Conservation (phyloP, 2,888 invertebrate species). For the Pteria penguin region DNA sequence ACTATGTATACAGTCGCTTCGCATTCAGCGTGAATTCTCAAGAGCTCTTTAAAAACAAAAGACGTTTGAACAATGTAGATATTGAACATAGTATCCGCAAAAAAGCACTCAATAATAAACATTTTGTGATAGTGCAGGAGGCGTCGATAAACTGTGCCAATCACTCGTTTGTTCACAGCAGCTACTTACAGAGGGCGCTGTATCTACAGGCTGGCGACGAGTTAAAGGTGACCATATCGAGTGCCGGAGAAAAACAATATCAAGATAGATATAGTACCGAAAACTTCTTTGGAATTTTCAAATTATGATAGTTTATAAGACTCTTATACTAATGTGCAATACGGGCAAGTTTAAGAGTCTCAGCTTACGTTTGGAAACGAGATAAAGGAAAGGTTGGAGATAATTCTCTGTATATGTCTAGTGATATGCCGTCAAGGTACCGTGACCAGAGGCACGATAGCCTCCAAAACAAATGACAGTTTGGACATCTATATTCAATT, state of each 20-base stretch:
- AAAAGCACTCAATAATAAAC: neutral
- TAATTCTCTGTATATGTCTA: too few relatives aligned
- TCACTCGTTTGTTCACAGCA: constrained; percentile 12
- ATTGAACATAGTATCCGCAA: constrained; percentile 13
- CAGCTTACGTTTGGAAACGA: too few relatives aligned
- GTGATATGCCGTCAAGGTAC: too few relatives aligned
- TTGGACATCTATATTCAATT: too few relatives aligned
- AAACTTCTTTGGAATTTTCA: constrained; percentile 18
- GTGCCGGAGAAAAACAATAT: constrained; percentile 12
- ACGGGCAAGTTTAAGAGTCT: too few relatives aligned
- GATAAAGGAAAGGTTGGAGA: too few relatives aligned
- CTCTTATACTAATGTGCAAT: too few relatives aligned
- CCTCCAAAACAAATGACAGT: too few relatives aligned
- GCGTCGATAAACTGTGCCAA: constrained; percentile 14
- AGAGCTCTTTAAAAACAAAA: neutral
- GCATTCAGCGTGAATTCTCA: constrained; percentile 4
- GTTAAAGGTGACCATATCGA: neutral
- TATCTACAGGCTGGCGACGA: constrained; percentile 13
- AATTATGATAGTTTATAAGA: neutral
- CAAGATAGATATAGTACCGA: constrained; percentile 1
- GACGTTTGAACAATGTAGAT: neutral
- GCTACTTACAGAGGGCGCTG: constrained; percentile 10
- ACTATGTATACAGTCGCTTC: constrained; percentile 24
- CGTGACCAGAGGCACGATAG: too few relatives aligned
- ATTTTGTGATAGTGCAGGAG: neutral